A percentile compares a stretch with the other conserved stretches of the same genome.
phyloP scores from a whole-genome alignment of 2,113 vertebrate genomes.

The Channa argus region DNA sequence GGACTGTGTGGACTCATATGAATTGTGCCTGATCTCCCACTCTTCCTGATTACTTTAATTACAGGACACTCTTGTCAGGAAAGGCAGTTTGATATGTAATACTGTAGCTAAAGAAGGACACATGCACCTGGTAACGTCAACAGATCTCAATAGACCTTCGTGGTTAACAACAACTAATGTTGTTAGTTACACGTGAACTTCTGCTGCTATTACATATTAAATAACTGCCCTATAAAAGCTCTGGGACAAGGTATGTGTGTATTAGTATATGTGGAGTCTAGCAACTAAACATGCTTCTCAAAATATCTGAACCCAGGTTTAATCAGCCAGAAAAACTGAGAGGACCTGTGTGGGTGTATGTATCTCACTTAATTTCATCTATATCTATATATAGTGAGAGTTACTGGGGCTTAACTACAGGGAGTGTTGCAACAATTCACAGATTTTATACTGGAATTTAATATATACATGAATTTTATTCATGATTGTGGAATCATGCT shows the following conservation, averaged over 20 bases:
- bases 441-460: no score
- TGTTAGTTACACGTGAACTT: neutral
- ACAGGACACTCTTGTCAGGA: neutral
- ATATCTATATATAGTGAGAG: neutral
- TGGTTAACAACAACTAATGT: no score
- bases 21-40: neutral
- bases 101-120: neutral
- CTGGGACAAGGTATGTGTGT: neutral
- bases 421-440: neutral
- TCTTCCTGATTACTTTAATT: neutral
- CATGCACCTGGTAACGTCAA: neutral
- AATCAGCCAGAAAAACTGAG: constrained; percentile 1
- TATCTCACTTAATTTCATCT: neutral
- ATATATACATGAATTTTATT: no score
- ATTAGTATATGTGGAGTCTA: no score
- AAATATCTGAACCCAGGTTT: neutral
- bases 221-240: neutral
- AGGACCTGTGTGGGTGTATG: neutral
- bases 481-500: no score
- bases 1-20: neutral
- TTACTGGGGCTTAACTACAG: neutral
- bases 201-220: neutral
- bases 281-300: neutral
- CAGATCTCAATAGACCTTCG: neutral
- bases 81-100: neutral